Percentiles rank a stretch among this genome's conserved stretches.
These are phyloP conservation scores for Cheilosia urbana DNA, from an alignment of 2,888 invertebrate species.

Conservation along the genomic window DNA sequence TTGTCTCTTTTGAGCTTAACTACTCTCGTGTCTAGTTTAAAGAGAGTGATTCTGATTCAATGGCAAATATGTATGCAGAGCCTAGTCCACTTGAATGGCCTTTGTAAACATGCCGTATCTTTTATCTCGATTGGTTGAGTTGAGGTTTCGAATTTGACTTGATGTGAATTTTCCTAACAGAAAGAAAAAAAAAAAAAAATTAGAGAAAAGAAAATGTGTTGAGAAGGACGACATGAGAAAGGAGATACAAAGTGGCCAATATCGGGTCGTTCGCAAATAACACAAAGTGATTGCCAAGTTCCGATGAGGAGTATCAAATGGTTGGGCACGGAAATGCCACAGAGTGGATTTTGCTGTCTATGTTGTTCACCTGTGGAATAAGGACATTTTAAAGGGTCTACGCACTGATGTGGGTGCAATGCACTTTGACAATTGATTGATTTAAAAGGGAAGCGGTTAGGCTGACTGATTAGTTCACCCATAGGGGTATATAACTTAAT, in stretches of 20 bases:
- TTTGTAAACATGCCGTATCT: conserved; percentile 65
- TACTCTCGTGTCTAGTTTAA: conserved; percentile 22
- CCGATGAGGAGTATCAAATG: neutral
- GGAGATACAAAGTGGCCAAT: conserved; percentile 8
- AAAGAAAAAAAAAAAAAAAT: neutral
- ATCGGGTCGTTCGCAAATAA: neutral
- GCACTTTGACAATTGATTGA: too few species aligned
- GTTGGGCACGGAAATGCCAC: conserved; percentile 15
- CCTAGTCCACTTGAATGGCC: conserved; percentile 58
- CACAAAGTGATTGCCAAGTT: conserved; percentile 11
- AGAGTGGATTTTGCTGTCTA: conserved; percentile 20
- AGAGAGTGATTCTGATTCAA: conserved; percentile 44
- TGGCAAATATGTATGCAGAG: conserved; percentile 65
- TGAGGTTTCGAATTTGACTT: conserved; percentile 54
- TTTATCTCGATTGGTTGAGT: conserved; percentile 53
- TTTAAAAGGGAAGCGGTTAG: too few species aligned
- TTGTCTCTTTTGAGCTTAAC: conserved; percentile 21
- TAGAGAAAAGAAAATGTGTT: neutral
- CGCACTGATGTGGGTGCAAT: too few species aligned
- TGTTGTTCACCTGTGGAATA: conserved; percentile 28
- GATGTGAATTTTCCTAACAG: conserved; percentile 18
- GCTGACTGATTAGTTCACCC: too few species aligned
- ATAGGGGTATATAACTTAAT: too few species aligned
- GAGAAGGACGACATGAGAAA: neutral
- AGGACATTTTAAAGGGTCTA: neutral